These are phyloP conservation scores for Epinephelus moara DNA, from an alignment of 2,113 vertebrate species.

Conservation along the genomic window DNA sequence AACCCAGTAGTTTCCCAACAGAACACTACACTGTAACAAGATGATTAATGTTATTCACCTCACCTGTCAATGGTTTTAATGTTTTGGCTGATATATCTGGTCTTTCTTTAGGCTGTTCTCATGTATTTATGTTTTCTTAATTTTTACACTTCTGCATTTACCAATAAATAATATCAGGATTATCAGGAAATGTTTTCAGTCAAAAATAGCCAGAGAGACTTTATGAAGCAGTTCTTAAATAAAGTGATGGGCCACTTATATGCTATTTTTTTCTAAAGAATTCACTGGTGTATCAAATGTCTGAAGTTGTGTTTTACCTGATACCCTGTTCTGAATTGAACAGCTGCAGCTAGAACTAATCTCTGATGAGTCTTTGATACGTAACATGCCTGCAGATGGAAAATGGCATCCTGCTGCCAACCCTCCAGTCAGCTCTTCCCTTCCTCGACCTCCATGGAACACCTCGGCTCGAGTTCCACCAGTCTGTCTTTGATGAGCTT, in stretches of 20 bases:
- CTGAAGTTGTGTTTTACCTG: not conserved
- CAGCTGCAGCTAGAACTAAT: not conserved
- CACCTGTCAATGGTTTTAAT: too few relatives aligned
- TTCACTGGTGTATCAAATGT: not conserved
- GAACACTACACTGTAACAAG: too few relatives aligned
- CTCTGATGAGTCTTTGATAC: not conserved
- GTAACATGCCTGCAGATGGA: conserved; percentile 85
- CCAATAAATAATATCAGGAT: too few relatives aligned
- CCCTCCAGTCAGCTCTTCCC: conserved; percentile 95
- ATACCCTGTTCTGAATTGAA: not conserved
- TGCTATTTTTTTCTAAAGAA: not conserved
- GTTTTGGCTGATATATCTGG: too few relatives aligned
- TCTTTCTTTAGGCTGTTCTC: too few relatives aligned
- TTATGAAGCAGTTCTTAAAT: too few relatives aligned
- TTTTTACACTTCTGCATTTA: too few relatives aligned
- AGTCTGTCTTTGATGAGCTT: conserved; percentile 98
- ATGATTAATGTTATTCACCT: too few relatives aligned
- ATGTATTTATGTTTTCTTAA: too few relatives aligned
- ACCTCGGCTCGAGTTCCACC: conserved; percentile 96
- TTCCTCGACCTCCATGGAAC: conserved; percentile 98
- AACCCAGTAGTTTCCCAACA: too few relatives aligned
- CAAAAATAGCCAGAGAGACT: too few relatives aligned
- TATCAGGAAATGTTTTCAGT: too few relatives aligned
- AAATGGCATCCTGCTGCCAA: conserved; percentile 96
- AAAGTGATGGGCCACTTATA: not conserved